These are phyloP conservation scores for Hyposoter dolosus DNA, from an alignment of 2,888 invertebrate genomes.

Conservation along the genomic window DNA sequence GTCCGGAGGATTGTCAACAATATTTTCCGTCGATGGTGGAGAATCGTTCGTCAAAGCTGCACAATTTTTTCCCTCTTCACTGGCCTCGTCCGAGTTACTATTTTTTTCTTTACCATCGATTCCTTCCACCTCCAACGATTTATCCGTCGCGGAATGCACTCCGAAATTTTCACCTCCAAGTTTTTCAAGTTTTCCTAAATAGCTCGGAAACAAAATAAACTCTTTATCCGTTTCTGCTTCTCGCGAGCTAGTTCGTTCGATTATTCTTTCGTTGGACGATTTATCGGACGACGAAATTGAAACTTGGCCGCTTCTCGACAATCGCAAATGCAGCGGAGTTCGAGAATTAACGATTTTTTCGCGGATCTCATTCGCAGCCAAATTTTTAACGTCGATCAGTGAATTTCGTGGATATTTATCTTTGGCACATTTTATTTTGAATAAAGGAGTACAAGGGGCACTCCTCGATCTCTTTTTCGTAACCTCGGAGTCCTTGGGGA, in stretches of 20 bases:
- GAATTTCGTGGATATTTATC: constrained; percentile 59
- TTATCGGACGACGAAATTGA: constrained; percentile 32
- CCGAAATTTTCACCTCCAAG: background rate
- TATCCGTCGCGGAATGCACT: background rate
- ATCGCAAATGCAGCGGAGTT: constrained; percentile 15
- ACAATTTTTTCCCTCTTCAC: background rate
- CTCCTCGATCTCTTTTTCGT: constrained; percentile 61
- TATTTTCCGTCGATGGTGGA: background rate
- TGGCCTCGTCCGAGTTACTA: background rate
- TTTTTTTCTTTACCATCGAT: background rate
- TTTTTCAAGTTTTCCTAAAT: background rate
- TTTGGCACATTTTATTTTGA: constrained; percentile 63
- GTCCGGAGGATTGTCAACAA: background rate
- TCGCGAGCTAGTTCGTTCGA: constrained; percentile 10
- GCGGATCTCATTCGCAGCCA: constrained; percentile 6
- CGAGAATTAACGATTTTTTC: constrained; percentile 33
- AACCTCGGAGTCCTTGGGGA: background rate
- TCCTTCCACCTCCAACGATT: background rate
- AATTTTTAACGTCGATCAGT: constrained; percentile 10
- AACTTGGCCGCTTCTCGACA: constrained; percentile 59
- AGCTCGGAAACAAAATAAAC: background rate
- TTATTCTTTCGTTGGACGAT: constrained; percentile 32
- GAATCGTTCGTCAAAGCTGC: background rate
- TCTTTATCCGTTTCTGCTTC: background rate
- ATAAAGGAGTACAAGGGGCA: constrained; percentile 63